Conservation (phyloP, 2,888 invertebrate genomes). For the Volucella zonaria region DNA sequence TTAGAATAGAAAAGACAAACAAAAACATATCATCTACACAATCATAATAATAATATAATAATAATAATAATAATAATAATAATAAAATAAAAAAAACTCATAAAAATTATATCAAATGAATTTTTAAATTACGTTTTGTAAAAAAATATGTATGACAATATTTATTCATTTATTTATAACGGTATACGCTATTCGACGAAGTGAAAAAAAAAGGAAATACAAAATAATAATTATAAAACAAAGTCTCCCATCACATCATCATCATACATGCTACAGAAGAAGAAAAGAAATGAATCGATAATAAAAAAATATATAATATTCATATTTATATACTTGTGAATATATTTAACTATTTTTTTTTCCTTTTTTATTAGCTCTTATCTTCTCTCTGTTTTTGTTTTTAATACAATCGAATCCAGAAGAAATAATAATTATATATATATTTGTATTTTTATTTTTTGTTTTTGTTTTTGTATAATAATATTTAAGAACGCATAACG, state of each 20-base stretch:
- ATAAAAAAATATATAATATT: conserved; percentile 66
- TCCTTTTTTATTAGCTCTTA: conserved; percentile 17
- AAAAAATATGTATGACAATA: conserved; percentile 56
- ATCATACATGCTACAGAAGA: conserved; percentile 47
- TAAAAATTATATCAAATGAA: conserved; percentile 47
- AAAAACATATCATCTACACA: conserved; percentile 64
- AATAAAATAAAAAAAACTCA: conserved; percentile 23
- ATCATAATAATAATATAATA: conserved; percentile 33
- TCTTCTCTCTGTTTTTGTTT: conserved; percentile 4
- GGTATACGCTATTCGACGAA: conserved; percentile 57
- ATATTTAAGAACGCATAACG: conserved; percentile 53
- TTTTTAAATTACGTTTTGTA: conserved; percentile 63
- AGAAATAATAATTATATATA: conserved; percentile 51
- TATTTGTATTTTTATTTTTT: conserved; percentile 34
- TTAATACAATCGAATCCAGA: conserved; percentile 51
- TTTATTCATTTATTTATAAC: conserved; percentile 58
- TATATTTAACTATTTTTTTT: conserved; percentile 66
- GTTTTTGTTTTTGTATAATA: not conserved
- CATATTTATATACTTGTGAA: conserved; percentile 56
- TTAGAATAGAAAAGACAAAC: conserved; percentile 59
- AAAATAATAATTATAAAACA: conserved; percentile 32
- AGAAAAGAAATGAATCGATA: conserved; percentile 28
- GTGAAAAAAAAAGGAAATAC: conserved; percentile 32
- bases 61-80: too few species aligned
- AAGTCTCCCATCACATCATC: conserved; percentile 60